Evolutionary conservation across 2,888 invertebrate genomes (phyloP).

Genomic region (Lysandra bellargus): DNA sequence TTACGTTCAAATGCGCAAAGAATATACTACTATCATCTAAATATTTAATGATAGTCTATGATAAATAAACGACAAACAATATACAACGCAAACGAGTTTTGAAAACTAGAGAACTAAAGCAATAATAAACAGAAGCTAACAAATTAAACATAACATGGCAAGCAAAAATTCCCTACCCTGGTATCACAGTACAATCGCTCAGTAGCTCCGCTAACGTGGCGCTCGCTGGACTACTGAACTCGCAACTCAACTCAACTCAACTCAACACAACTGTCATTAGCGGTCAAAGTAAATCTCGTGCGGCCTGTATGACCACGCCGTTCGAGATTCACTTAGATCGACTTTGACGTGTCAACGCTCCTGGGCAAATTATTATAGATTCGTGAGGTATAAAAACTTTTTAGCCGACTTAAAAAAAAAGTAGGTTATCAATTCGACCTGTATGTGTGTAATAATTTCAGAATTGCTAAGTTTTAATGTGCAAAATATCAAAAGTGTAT

Average conservation of each 20-base stretch:
- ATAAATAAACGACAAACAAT: too few species aligned
- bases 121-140: not conserved
- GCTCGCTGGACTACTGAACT: not conserved
- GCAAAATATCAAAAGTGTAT: too few species aligned
- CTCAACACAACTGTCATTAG: constrained; percentile 44
- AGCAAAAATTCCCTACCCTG: not conserved
- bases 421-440: too few species aligned
- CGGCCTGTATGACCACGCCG: constrained; percentile 63
- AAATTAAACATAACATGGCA: not conserved
- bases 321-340: constrained; percentile 66
- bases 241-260: constrained; percentile 18
- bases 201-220: not conserved
- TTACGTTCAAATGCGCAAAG: too few species aligned
- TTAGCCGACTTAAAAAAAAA: too few species aligned
- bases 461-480: too few species aligned
- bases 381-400: too few species aligned
- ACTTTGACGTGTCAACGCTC: constrained; percentile 45
- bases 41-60: too few species aligned
- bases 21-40: too few species aligned
- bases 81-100: too few species aligned
- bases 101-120: not conserved
- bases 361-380: not conserved
- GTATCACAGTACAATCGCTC: not conserved
- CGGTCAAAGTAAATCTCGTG: constrained; percentile 76
- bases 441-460: too few species aligned